These are phyloP conservation scores for Carpatolechia fugitivella DNA, from an alignment of 2,888 invertebrate species.

Conservation along the genomic window DNA sequence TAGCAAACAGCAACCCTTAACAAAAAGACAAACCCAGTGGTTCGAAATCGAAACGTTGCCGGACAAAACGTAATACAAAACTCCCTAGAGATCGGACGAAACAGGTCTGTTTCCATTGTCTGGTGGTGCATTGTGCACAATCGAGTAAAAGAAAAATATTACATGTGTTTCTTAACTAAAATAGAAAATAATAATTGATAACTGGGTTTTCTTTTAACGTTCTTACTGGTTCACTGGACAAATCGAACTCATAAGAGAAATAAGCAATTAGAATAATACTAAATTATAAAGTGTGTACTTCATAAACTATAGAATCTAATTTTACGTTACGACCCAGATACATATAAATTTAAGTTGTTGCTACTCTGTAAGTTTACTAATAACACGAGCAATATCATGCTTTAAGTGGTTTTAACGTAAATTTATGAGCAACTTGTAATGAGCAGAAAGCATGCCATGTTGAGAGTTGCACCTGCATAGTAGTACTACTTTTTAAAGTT, in stretches of 20 bases:
- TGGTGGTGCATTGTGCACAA: neutral
- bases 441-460: neutral
- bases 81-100: conserved; percentile 36
- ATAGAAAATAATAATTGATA: too few relatives aligned
- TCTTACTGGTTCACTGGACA: too few relatives aligned
- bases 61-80: conserved; percentile 46
- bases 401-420: neutral
- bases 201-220: too few relatives aligned
- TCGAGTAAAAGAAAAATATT: neutral
- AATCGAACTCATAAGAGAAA: too few relatives aligned
- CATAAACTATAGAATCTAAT: too few relatives aligned
- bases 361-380: neutral
- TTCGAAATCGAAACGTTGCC: conserved; percentile 42
- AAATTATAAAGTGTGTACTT: too few relatives aligned
- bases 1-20: conserved; percentile 16
- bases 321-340: neutral
- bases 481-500: too few relatives aligned
- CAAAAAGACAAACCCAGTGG: conserved; percentile 38
- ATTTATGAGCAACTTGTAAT: neutral
- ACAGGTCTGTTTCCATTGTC: conserved; percentile 18
- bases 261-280: too few relatives aligned
- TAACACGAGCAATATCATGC: neutral
- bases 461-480: neutral
- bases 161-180: too few relatives aligned
- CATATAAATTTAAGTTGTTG: neutral